These are phyloP conservation scores for Helicoverpa armigera DNA, from an alignment of 1,140 invertebrate genomes.

Conservation along the genomic window DNA sequence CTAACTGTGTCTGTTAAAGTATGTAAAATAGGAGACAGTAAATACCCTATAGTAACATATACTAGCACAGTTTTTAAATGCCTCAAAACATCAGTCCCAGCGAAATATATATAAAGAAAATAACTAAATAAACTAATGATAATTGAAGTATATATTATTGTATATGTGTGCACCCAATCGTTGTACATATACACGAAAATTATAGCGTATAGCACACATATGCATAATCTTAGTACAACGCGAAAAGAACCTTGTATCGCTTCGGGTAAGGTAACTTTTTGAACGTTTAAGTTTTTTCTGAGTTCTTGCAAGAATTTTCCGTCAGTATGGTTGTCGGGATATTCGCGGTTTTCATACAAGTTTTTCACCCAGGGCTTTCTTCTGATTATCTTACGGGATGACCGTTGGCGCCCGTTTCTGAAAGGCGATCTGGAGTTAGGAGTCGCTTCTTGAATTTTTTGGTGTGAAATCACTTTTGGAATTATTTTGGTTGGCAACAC, in stretches of 20 bases:
- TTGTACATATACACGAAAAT: constrained; percentile 92
- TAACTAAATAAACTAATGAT: constrained; percentile 88
- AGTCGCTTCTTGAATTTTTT: constrained; percentile 56
- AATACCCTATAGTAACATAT: constrained; percentile 94
- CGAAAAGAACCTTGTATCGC: constrained; percentile 91
- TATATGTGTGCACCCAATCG: constrained; percentile 88
- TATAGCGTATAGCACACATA: constrained; percentile 92
- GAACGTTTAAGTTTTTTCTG: constrained; percentile 93
- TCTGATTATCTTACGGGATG: constrained; percentile 58
- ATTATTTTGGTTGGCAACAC: not conserved
- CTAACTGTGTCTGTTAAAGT: constrained; percentile 98
- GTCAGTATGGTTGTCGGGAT: constrained; percentile 97
- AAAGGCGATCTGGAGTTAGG: constrained; percentile 60
- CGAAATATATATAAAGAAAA: constrained; percentile 84
- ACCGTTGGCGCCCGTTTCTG: constrained; percentile 75
- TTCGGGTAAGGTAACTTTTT: constrained; percentile 90
- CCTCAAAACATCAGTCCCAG: constrained; percentile 61
- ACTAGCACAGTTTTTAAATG: constrained; percentile 91
- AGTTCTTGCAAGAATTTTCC: constrained; percentile 94
- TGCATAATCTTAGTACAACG: constrained; percentile 91
- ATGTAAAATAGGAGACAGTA: constrained; percentile 96
- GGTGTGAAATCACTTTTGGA: not conserved
- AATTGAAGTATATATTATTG: constrained; percentile 87
- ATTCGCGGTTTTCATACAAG: constrained; percentile 94
- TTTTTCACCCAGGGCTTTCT: constrained; percentile 93